Evolutionary conservation across 2,888 invertebrate species (phyloP).

Genomic region (Sphaerophoria rueppellii): DNA sequence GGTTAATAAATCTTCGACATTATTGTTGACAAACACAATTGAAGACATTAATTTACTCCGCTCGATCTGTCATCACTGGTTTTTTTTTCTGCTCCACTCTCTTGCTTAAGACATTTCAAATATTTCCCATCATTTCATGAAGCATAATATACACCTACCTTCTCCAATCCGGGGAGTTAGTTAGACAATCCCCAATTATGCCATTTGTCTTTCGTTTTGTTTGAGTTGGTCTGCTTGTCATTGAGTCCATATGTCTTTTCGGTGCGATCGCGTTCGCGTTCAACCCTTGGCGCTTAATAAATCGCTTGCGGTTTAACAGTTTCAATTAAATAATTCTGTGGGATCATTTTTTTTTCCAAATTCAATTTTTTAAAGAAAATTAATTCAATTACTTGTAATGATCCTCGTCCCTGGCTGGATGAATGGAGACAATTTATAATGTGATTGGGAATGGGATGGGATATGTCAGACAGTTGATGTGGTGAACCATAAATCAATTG

Average conservation of each 20-base stretch:
- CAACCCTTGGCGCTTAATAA: slow-evolving; percentile 68
- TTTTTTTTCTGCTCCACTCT: slow-evolving; percentile 31
- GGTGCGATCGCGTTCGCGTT: neutral
- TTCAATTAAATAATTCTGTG: slow-evolving; percentile 66
- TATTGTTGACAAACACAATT: slow-evolving; percentile 70
- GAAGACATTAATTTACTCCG: slow-evolving; percentile 63
- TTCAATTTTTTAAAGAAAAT: slow-evolving; percentile 12
- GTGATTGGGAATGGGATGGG: slow-evolving; percentile 16
- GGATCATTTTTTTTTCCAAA: slow-evolving; percentile 41
- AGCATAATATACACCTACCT: slow-evolving; percentile 58
- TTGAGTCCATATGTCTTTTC: slow-evolving; percentile 14
- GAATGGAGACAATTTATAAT: slow-evolving; percentile 1
- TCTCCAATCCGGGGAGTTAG: slow-evolving; percentile 19
- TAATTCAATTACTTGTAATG: slow-evolving; percentile 57
- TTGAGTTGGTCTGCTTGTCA: slow-evolving; percentile 51
- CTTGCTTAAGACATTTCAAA: slow-evolving; percentile 49
- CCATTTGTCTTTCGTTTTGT: slow-evolving; percentile 65
- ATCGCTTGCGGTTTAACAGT: slow-evolving; percentile 23
- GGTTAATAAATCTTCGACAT: slow-evolving; percentile 69
- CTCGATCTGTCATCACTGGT: slow-evolving; percentile 46
- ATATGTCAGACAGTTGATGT: neutral
- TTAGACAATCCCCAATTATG: slow-evolving; percentile 59
- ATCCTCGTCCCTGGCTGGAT: slow-evolving; percentile 19
- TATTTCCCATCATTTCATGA: slow-evolving; percentile 57
- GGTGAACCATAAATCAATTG: slow-evolving; percentile 55